A percentile compares a stretch with the other conserved stretches of the same genome.
Conservation (phyloP, 1,140 invertebrate species). For the Aethina tumida region DNA sequence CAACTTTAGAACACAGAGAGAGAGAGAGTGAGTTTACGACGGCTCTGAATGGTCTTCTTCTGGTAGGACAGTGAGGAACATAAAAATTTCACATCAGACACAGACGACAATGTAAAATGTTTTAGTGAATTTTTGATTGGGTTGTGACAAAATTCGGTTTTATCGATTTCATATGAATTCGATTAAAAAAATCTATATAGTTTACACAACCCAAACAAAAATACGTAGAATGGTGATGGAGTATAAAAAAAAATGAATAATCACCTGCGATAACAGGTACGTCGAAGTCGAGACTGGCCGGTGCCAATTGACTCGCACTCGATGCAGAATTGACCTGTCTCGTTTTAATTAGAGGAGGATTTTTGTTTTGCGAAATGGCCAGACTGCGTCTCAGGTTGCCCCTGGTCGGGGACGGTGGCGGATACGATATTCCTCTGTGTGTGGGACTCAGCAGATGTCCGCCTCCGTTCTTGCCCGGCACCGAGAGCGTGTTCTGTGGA, state of each 20-base stretch:
- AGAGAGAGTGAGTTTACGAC: constrained; percentile 32
- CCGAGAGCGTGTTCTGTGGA: constrained; percentile 42
- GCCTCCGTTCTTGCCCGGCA: constrained; percentile 39
- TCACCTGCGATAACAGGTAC: constrained; percentile 37
- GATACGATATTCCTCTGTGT: constrained; percentile 61
- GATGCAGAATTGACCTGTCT: constrained; percentile 36
- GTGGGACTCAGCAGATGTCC: constrained; percentile 42
- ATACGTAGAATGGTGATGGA: no score
- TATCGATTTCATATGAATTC: no score
- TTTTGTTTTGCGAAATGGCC: constrained; percentile 59
- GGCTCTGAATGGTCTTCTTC: constrained; percentile 34
- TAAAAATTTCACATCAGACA: no score
- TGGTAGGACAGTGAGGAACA: constrained; percentile 23
- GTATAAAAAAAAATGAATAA: constrained; percentile 5
- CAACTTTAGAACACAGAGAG: no score
- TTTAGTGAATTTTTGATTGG: no score
- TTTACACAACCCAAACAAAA: no score
- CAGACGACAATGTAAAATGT: no score
- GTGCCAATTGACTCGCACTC: constrained; percentile 24
- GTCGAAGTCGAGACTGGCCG: constrained; percentile 37
- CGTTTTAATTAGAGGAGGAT: constrained; percentile 64
- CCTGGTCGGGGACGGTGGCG: constrained; percentile 63
- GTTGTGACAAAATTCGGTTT: no score
- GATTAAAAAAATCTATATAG: no score
- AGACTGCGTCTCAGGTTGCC: constrained; percentile 54